Evolutionary conservation across 2,113 vertebrate species (phyloP).

Genomic region (Anser brachyrhynchus): DNA sequence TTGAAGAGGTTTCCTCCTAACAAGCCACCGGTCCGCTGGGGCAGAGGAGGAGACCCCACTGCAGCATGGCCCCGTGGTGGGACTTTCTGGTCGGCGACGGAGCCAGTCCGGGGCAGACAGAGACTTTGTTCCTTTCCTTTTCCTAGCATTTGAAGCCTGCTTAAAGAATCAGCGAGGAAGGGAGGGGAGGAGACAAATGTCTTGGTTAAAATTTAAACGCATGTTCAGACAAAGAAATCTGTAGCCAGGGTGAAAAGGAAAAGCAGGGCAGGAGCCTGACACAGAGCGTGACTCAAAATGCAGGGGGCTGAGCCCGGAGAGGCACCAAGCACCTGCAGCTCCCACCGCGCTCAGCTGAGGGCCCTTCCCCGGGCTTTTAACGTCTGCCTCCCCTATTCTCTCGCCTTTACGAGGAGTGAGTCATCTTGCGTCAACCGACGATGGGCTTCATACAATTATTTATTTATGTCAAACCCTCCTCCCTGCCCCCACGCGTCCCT

Average conservation of each 20-base stretch:
- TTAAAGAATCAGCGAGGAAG: neutral
- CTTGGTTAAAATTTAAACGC: neutral
- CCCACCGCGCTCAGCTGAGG: neutral
- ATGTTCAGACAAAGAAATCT: neutral
- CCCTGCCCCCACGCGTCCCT: neutral
- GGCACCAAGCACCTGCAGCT: neutral
- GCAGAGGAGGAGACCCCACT: fast-evolving
- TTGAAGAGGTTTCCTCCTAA: neutral
- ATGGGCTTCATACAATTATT: slow-evolving; percentile 39
- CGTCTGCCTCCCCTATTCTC: neutral
- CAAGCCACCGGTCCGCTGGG: neutral
- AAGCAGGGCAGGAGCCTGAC: neutral
- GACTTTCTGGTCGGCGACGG: fast-evolving
- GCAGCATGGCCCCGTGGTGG: fast-evolving
- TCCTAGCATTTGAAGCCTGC: neutral
- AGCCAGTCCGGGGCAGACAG: fast-evolving
- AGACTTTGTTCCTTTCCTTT: neutral
- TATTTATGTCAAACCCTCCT: slow-evolving; percentile 37
- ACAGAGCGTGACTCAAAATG: neutral
- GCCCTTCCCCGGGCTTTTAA: neutral
- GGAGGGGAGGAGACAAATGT: neutral
- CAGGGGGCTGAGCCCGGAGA: fast-evolving
- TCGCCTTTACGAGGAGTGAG: neutral
- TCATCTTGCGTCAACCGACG: slow-evolving; percentile 25
- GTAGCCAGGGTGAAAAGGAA: neutral